Conservation (phyloP, 2,888 invertebrate genomes). For the Acheta domesticus region DNA sequence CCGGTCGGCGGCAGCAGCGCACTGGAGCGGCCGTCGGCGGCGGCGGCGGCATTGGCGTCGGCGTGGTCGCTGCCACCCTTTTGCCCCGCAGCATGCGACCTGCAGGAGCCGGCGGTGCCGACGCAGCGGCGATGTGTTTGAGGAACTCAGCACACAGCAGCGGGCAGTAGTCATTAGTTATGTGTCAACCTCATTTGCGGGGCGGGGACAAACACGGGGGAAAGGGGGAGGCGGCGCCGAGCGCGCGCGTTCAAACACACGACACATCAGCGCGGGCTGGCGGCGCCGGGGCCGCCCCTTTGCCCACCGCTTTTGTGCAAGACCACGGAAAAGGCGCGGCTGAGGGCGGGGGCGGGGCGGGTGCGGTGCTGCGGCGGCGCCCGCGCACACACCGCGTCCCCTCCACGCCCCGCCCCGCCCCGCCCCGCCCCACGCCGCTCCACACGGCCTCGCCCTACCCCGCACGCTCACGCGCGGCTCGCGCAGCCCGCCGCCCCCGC, state of each 20-base stretch:
- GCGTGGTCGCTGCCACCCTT: background rate
- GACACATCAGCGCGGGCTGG: background rate
- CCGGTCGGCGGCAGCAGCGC: background rate
- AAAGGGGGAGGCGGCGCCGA: background rate
- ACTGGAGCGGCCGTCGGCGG: background rate
- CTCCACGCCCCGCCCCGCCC: background rate
- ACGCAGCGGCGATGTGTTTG: constrained; percentile 18
- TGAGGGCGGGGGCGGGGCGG: background rate
- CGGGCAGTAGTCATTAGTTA: constrained; percentile 18
- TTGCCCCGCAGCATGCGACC: background rate
- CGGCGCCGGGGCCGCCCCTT: constrained; percentile 6
- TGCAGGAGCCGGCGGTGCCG: background rate
- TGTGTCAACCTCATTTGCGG: constrained; percentile 18
- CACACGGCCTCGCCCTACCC: no score
- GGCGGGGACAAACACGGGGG: constrained; percentile 18
- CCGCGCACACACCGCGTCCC: background rate
- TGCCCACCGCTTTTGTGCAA: constrained; percentile 18
- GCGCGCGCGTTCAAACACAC: background rate
- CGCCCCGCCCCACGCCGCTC: background rate
- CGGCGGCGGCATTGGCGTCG: background rate
- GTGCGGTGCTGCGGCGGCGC: background rate
- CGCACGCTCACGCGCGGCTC: background rate
- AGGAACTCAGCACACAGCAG: constrained; percentile 18
- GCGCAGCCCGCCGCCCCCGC: background rate
- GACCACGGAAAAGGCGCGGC: background rate